Conservation (phyloP, 1,140 invertebrate species). For the Neodiprion pinetum region DNA sequence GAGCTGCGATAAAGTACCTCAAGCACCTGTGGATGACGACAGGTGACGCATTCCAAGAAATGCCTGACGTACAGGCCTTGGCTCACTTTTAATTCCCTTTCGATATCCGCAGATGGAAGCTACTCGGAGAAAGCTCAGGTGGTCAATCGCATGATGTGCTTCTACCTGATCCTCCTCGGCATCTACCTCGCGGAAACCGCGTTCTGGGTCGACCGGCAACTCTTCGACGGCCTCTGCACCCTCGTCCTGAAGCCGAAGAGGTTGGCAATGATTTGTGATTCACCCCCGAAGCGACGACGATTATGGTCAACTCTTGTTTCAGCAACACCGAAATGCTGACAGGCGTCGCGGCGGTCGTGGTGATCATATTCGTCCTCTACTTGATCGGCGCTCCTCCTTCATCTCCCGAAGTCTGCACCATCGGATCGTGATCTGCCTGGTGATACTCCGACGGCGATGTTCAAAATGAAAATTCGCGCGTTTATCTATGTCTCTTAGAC, state of each 20-base stretch:
- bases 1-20: neutral
- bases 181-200: slow-evolving; percentile 35
- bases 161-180: slow-evolving; percentile 35
- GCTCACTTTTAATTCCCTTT: slow-evolving; percentile 17
- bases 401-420: slow-evolving; percentile 1
- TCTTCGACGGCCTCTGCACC: slow-evolving; percentile 25
- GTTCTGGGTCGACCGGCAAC: slow-evolving; percentile 33
- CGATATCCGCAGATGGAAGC: slow-evolving; percentile 30
- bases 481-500: too few relatives aligned
- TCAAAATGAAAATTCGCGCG: too few relatives aligned
- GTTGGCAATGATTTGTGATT: slow-evolving; percentile 21
- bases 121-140: slow-evolving; percentile 31
- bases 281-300: too few relatives aligned
- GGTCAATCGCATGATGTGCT: slow-evolving; percentile 33
- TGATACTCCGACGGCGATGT: too few relatives aligned
- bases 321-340: slow-evolving; percentile 38
- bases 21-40: slow-evolving; percentile 34
- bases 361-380: slow-evolving; percentile 33
- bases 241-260: slow-evolving; percentile 27
- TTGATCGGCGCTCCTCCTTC: slow-evolving; percentile 42
- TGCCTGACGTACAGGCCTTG: neutral
- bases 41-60: slow-evolving; percentile 29
- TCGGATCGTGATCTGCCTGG: too few relatives aligned
- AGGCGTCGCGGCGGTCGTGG: slow-evolving; percentile 36
- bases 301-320: slow-evolving; percentile 21